Evolutionary conservation across 2,113 vertebrate species (phyloP), one percentile per base, ranked within the genome.

Genomic region (Channa maculata): DNA sequence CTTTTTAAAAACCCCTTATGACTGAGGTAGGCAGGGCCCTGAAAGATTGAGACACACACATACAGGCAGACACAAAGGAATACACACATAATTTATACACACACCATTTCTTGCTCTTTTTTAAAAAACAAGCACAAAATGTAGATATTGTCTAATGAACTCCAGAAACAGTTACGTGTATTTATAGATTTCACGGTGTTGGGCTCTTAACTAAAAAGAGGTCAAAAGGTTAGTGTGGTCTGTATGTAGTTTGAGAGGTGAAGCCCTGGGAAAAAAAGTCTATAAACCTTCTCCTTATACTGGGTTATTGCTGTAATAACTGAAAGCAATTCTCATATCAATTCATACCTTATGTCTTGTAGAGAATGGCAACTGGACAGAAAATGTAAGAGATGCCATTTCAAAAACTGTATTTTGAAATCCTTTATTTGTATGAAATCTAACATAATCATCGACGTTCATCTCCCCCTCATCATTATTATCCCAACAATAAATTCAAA

Each of bases 1-100:
- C 88, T 81, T 85, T 86, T 77, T 50, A 73, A 71, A 72, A 68
- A 15, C 15, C 77, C 58, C 79, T 53, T 5, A 70, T 48, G 83
- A 57, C 77, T n/a, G 75, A 88, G 63, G 36, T 61, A 75, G 65
- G 41, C 68, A 13, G 52, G 63, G 53, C 68, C 78, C 80, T 70
- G 36, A 69, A 69, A 77, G 71, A 75, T 38, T 70, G 38, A 75
- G 54, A 59, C 77, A 65, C 53, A 55, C 80, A 65, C 39, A 41
- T 7, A 41, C 39, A 41, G 4, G 51, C 80, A 65, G 61, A 52
- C 80, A 65, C 65, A 63, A 34, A 74, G 65, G 72, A 76, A 77
- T 65, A 69, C 7, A 65, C 43, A 36, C 34, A 37, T 24, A 15
- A 41, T 4, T 41, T 24, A 4, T 10, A 37, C 45, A 62, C 38